phyloP scores from a whole-genome alignment of 1,140 invertebrate species.

The Eufriesea mexicana region DNA sequence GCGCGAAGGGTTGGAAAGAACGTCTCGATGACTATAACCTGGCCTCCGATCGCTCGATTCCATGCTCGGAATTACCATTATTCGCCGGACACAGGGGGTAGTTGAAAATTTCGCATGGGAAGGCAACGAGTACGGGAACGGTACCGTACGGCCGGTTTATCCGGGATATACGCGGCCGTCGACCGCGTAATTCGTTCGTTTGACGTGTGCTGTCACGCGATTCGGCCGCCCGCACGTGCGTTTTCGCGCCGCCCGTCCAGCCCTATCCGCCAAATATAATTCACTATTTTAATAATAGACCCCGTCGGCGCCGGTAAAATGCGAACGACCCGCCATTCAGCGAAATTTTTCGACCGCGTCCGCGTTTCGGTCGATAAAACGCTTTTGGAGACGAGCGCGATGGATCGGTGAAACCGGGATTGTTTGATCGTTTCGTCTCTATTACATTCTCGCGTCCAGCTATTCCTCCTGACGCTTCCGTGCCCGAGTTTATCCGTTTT shows the following conservation, averaged over 20 bases:
- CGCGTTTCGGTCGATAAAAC: constrained; percentile 16
- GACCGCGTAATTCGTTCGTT: constrained; percentile 65
- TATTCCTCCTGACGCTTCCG: too few species aligned
- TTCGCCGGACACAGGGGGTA: constrained; percentile 48
- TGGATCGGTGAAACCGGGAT: background rate
- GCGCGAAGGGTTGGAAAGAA: too few species aligned
- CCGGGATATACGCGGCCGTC: constrained; percentile 56
- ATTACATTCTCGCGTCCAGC: too few species aligned
- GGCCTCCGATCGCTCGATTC: constrained; percentile 41
- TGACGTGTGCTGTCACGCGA: constrained; percentile 66
- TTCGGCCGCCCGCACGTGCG: constrained; percentile 54
- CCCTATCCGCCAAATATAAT: constrained; percentile 57
- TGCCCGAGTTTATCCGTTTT: too few species aligned
- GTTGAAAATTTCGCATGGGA: constrained; percentile 55
- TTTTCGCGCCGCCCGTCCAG: background rate
- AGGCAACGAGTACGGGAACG: background rate
- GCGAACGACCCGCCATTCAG: background rate
- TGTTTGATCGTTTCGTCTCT: background rate
- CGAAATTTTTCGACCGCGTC: constrained; percentile 14
- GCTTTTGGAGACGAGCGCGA: background rate
- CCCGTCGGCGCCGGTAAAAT: constrained; percentile 42
- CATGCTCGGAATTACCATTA: constrained; percentile 58
- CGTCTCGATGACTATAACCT: constrained; percentile 43
- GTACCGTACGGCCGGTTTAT: constrained; percentile 60
- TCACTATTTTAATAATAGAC: constrained; percentile 53